Conservation (phyloP, 2,888 invertebrate species). For the Dusona sp. region DNA sequence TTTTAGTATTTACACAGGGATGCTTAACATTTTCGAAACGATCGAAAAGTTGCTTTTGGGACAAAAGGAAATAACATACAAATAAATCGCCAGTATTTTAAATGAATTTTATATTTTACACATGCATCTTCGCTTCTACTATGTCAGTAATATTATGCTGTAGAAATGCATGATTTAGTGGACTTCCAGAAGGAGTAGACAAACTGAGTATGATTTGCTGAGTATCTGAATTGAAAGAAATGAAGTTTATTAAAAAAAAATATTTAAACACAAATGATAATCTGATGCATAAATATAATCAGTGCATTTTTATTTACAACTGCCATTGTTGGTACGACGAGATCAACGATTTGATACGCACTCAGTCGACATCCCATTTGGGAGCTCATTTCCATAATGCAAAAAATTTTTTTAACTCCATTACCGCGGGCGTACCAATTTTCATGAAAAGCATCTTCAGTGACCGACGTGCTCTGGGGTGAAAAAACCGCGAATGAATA, state of each 20-base stretch:
- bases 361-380: slow-evolving; percentile 71
- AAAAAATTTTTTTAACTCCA: slow-evolving; percentile 53
- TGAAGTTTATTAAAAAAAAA: neutral
- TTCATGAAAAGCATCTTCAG: slow-evolving; percentile 70
- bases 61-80: no score
- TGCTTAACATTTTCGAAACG: neutral
- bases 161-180: neutral
- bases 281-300: neutral
- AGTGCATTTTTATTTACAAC: slow-evolving; percentile 5
- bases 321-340: slow-evolving; percentile 72
- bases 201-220: slow-evolving; percentile 49
- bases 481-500: neutral
- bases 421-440: slow-evolving; percentile 66
- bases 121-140: neutral
- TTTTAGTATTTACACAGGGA: neutral
- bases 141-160: neutral
- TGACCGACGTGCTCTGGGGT: slow-evolving; percentile 70
- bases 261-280: neutral
- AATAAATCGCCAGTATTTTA: neutral
- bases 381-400: slow-evolving; percentile 64
- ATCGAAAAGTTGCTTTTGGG: no score
- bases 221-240: slow-evolving; percentile 30
- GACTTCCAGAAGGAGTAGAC: slow-evolving; percentile 38
- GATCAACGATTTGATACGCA: slow-evolving; percentile 66
- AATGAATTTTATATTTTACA: neutral